Evolutionary conservation across 1,140 invertebrate species (phyloP), one percentile per base, ranked within the genome.

Genomic region (Protaetia brevitarsis): DNA sequence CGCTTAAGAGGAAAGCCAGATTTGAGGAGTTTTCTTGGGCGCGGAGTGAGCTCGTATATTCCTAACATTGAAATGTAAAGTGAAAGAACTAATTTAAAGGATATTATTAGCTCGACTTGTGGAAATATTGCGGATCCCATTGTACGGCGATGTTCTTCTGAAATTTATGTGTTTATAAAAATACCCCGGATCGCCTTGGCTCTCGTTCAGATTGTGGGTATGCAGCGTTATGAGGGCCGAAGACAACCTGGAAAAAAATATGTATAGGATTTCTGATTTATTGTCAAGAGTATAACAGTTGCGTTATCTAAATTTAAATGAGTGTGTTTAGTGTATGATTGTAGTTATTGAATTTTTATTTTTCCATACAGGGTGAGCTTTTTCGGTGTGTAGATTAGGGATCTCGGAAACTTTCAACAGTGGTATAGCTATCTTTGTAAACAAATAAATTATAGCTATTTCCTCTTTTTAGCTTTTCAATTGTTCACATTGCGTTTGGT

Each of bases 101-200:
- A 19, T 51, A 51, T 51, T 51, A 51, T 51, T 51, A 51, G 41
- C 41, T 51, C 41, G 13, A 10, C 7, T 23, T 5, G 41, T 51
- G 26, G 41, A 51, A 51, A 51, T 51, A 51, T 51, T 51, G 41
- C 41, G 41, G 41, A 51, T 23, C 41, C 41, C 26, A 51, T 51
- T 51, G 41, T 51, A 51, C 11, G 19, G 41, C 19, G 41, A 51
- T 51, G 41, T 51, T 51, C 41, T 51, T 8, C 19, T 23, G 26
- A 51, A 51, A 51, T 51, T 51, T 51, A 51, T 51, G 41, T 51
- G 41, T 51, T 51, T 51, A 51, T 51, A 51, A 51, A 51, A 51
- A 51, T 51, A 51, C 19, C 19, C 26, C 41, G 41, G 41, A 23
- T 51, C 41, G 41, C 5, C 19, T 51, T 51, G 41, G 41, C 41